phyloP scores from a whole-genome alignment of 2,888 invertebrate genomes.

The Auanema freiburgensis region DNA sequence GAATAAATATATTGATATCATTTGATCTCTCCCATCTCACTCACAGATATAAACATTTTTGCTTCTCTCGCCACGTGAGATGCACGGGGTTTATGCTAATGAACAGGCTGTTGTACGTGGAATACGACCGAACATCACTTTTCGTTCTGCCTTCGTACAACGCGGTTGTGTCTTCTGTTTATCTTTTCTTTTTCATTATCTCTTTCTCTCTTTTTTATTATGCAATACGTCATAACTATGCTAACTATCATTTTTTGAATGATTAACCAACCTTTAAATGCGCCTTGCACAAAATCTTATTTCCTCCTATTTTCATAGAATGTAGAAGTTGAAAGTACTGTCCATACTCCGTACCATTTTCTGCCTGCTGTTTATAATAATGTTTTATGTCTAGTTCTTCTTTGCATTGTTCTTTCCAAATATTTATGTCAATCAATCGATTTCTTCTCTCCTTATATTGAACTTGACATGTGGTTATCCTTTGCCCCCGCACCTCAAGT shows the following conservation, averaged over 20 bases:
- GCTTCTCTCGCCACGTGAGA: background rate
- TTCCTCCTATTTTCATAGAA: slow-evolving; percentile 2
- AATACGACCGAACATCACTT: too few relatives aligned
- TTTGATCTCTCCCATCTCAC: background rate
- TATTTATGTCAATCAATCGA: slow-evolving; percentile 1
- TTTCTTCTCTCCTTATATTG: background rate
- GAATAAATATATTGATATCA: background rate
- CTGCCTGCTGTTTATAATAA: slow-evolving; percentile 37
- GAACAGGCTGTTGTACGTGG: too few relatives aligned
- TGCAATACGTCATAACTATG: background rate
- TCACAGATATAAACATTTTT: background rate
- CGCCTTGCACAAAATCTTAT: slow-evolving; percentile 9
- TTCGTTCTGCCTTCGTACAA: too few relatives aligned
- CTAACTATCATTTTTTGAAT: background rate
- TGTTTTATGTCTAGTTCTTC: slow-evolving; percentile 25
- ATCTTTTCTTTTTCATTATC: slow-evolving; percentile 1
- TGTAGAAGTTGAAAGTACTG: slow-evolving; percentile 27
- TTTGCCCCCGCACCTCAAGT: background rate
- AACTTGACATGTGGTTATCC: slow-evolving; percentile 9
- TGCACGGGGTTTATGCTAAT: too few relatives aligned
- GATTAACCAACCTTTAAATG: slow-evolving; percentile 7
- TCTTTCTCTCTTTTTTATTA: background rate
- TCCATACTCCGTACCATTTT: slow-evolving; percentile 42
- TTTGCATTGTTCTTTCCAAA: slow-evolving; percentile 7
- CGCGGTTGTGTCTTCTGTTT: background rate